Conservation (phyloP, 2,113 vertebrate species). For the Chaetodon auriga region DNA sequence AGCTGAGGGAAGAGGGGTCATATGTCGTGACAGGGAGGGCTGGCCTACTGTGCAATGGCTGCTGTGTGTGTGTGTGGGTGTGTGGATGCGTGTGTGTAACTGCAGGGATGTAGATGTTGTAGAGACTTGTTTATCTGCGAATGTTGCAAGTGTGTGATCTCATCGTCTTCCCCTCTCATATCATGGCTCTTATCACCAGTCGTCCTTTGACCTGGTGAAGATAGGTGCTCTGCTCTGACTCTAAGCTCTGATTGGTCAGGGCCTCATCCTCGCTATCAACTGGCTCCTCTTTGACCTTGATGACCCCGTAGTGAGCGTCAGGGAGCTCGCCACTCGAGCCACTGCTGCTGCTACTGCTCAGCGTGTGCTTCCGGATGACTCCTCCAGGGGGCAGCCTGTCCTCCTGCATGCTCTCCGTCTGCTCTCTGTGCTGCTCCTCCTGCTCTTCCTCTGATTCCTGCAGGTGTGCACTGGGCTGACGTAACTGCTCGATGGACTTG, state of each 20-base stretch:
- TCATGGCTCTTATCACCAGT: slow-evolving; percentile 96
- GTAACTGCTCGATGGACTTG: slow-evolving; percentile 97
- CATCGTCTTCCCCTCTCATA: slow-evolving; percentile 84
- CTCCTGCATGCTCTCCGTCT: slow-evolving; percentile 87
- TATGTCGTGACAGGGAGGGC: slow-evolving; percentile 47
- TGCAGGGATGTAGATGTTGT: slow-evolving; percentile 48
- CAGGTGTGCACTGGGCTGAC: slow-evolving; percentile 92
- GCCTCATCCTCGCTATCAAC: slow-evolving; percentile 93
- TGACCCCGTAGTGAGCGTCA: slow-evolving; percentile 87
- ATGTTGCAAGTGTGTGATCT: slow-evolving; percentile 74
- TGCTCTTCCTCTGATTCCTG: slow-evolving; percentile 96
- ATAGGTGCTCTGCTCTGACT: slow-evolving; percentile 92
- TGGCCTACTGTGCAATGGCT: slow-evolving; percentile 72
- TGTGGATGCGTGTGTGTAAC: slow-evolving; percentile 41
- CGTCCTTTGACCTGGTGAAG: slow-evolving; percentile 98
- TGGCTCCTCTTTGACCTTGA: slow-evolving; percentile 97
- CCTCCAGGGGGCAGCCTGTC: slow-evolving; percentile 87
- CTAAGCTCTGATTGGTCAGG: slow-evolving; percentile 89
- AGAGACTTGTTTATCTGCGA: slow-evolving; percentile 60
- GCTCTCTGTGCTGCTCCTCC: slow-evolving; percentile 89
- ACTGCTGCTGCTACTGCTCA: slow-evolving; percentile 85
- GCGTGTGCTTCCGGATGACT: slow-evolving; percentile 89
- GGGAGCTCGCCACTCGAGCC: slow-evolving; percentile 82
- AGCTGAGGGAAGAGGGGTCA: slow-evolving; percentile 60
- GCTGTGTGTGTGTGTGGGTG: slow-evolving; percentile 37